phyloP scores from a whole-genome alignment of 2,113 vertebrate genomes.

The Progne subis region DNA sequence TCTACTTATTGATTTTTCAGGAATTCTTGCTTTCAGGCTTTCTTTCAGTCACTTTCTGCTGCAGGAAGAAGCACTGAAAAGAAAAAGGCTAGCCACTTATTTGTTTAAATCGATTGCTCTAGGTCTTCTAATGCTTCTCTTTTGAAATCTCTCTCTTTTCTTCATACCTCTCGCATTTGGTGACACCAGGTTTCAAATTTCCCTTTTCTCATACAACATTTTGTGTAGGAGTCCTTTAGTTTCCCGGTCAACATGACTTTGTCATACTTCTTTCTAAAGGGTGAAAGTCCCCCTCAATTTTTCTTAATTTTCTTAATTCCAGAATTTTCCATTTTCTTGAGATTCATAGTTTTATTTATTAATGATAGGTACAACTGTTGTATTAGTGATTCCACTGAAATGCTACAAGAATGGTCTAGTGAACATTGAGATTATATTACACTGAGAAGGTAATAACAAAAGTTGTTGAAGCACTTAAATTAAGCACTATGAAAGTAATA shows the following conservation, averaged over 20 bases:
- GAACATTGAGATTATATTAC: neutral
- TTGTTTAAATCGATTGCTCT: neutral
- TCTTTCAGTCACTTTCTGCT: neutral
- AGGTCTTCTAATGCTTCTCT: neutral
- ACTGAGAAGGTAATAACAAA: neutral
- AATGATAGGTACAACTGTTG: neutral
- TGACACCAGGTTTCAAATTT: neutral
- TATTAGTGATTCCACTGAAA: neutral
- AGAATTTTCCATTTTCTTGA: neutral
- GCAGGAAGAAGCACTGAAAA: neutral
- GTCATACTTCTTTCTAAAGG: neutral
- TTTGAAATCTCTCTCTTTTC: neutral
- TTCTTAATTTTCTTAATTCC: neutral
- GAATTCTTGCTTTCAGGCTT: neutral
- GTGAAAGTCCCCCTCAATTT: neutral
- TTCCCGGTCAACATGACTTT: neutral
- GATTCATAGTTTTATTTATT: neutral
- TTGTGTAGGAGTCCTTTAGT: neutral
- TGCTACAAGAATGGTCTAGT: neutral
- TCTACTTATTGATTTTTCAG: neutral
- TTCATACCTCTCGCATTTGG: neutral
- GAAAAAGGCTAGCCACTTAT: neutral
- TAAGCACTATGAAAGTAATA: neutral
- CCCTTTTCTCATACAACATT: neutral
- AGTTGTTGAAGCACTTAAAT: slow-evolving; percentile 19